Conservation (phyloP, 2,113 vertebrate genomes). For the Tachycineta bicolor region DNA sequence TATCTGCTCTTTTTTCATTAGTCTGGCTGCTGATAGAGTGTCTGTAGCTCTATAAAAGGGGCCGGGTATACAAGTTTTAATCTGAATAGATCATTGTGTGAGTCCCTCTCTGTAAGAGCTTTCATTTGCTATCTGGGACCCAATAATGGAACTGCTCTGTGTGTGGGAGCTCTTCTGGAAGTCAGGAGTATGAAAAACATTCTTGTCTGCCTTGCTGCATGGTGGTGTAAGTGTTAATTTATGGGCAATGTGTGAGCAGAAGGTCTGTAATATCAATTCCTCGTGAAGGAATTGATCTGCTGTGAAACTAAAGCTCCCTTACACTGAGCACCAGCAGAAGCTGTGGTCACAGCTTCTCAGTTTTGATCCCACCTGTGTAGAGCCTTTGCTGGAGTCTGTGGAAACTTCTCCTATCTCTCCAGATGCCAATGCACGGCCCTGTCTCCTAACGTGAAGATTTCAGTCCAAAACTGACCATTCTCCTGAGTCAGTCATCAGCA, state of each 20-base stretch:
- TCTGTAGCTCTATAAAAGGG: not conserved
- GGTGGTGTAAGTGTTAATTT: not conserved
- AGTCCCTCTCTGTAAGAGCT: not conserved
- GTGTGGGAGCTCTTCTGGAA: slow-evolving; percentile 1
- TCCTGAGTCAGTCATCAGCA: not conserved
- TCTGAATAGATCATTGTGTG: slow-evolving; percentile 13
- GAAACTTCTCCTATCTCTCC: not conserved
- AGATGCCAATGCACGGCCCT: not conserved
- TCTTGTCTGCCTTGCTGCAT: not conserved
- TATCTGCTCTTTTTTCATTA: not conserved
- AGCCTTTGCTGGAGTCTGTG: not conserved
- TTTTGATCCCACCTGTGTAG: not conserved
- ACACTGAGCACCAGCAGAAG: not conserved
- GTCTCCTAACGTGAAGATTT: not conserved
- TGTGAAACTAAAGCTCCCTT: not conserved
- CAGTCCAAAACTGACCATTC: not conserved
- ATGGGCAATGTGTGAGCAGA: not conserved
- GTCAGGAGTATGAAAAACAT: slow-evolving; percentile 9
- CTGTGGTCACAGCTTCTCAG: not conserved
- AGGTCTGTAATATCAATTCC: not conserved
- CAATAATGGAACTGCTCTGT: not conserved
- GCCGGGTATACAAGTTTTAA: not conserved
- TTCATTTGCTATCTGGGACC: slow-evolving; percentile 24
- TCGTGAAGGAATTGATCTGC: not conserved
- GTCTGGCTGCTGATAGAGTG: not conserved